phyloP scores from a whole-genome alignment of 2,888 invertebrate genomes.

The Hydrotaea diabolus region DNA sequence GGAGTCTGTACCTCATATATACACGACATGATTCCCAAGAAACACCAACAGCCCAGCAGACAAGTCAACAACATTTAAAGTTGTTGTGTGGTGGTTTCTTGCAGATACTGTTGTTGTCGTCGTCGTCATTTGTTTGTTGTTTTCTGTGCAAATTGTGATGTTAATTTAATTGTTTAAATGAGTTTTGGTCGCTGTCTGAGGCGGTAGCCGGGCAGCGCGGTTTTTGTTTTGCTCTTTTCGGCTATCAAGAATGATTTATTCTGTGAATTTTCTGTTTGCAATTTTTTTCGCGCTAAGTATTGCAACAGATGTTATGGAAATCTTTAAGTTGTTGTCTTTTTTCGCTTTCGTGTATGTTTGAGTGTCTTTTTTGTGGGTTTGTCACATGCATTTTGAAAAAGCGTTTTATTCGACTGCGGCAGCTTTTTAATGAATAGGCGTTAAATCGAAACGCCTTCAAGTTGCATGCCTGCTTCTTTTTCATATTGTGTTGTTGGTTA shows the following conservation, averaged over 20 bases:
- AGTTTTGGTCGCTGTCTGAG: not conserved
- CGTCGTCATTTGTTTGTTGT: not conserved
- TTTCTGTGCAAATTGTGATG: constrained; percentile 35
- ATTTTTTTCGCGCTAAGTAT: not conserved
- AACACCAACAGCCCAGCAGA: not conserved
- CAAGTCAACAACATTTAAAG: constrained; percentile 44
- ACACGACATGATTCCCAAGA: constrained; percentile 66
- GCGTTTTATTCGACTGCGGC: not conserved
- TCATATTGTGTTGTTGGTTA: too few species aligned
- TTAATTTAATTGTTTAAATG: constrained; percentile 34
- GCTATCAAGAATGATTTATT: constrained; percentile 37
- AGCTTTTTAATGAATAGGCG: constrained; percentile 49
- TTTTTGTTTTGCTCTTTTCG: constrained; percentile 15
- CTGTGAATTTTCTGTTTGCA: constrained; percentile 22
- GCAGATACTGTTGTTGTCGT: not conserved
- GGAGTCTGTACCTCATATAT: not conserved
- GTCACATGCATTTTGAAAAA: not conserved
- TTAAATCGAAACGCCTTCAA: constrained; percentile 53
- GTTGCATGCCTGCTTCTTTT: too few species aligned
- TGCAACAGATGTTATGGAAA: constrained; percentile 36
- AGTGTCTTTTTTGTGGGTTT: constrained; percentile 3
- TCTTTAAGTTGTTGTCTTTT: not conserved
- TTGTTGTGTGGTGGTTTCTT: constrained; percentile 6
- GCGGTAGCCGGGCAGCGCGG: not conserved
- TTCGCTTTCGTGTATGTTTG: not conserved